Conservation (phyloP, 2,113 vertebrate genomes). For the Rana temporaria region DNA sequence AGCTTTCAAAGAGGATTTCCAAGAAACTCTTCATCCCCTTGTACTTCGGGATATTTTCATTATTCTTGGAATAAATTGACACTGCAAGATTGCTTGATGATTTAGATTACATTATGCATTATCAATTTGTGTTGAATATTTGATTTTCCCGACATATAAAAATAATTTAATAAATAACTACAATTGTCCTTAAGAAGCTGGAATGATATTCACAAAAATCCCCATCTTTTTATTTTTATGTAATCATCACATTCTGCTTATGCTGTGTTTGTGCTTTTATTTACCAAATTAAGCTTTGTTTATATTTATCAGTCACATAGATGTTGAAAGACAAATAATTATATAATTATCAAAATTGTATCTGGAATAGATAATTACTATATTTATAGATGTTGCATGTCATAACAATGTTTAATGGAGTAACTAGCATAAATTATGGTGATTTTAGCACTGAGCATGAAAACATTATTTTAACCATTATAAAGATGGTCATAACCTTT, state of each 20-base stretch:
- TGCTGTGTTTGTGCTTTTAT: not conserved
- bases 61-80: too few relatives aligned
- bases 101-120: too few relatives aligned
- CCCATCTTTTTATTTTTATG: too few relatives aligned
- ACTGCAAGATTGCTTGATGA: too few relatives aligned
- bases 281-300: slow-evolving; percentile 24
- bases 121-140: too few relatives aligned
- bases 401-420: slow-evolving; percentile 42
- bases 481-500: not conserved
- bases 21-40: too few relatives aligned
- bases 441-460: slow-evolving; percentile 11
- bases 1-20: too few relatives aligned
- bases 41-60: too few relatives aligned
- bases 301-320: slow-evolving; percentile 32
- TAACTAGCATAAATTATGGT: slow-evolving; percentile 30
- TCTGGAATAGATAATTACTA: slow-evolving; percentile 40
- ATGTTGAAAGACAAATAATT: slow-evolving; percentile 16
- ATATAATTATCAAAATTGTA: slow-evolving; percentile 38
- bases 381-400: slow-evolving; percentile 38
- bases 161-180: too few relatives aligned
- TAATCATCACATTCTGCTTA: not conserved
- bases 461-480: not conserved
- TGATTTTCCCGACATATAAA: too few relatives aligned
- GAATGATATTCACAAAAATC: too few relatives aligned
- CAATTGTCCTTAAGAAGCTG: too few relatives aligned